phyloP scores from a whole-genome alignment of 2,113 vertebrate genomes.

The Etia nguti region DNA sequence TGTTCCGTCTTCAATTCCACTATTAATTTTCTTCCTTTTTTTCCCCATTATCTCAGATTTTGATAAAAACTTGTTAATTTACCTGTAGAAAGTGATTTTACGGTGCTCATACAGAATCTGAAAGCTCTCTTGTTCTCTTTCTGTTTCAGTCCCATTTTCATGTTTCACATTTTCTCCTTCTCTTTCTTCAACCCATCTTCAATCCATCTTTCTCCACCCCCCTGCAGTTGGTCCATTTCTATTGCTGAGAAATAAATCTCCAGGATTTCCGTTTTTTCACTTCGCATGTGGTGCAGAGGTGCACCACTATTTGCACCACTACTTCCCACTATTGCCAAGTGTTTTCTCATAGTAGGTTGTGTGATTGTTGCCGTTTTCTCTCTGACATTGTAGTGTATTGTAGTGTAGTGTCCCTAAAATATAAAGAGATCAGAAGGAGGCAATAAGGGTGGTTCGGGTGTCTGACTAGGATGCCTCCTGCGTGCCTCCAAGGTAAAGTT shows the following conservation, averaged over 20 bases:
- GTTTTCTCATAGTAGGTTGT: background rate
- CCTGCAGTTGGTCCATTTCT: background rate
- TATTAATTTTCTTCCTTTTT: background rate
- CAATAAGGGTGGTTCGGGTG: background rate
- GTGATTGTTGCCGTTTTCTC: background rate
- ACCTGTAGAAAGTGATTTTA: background rate
- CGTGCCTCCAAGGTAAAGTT: background rate
- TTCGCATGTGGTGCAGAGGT: background rate
- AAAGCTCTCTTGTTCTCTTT: background rate
- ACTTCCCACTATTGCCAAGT: background rate
- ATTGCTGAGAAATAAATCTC: background rate
- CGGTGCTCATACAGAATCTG: background rate
- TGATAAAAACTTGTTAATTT: background rate
- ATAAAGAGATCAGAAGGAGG: background rate
- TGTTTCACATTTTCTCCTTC: background rate
- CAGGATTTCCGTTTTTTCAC: background rate
- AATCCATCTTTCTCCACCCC: background rate
- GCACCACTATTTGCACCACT: background rate
- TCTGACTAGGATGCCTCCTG: background rate
- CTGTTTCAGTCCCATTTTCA: background rate
- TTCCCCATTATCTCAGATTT: background rate
- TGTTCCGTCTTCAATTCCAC: background rate
- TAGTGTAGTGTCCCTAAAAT: background rate
- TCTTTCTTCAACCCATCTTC: background rate
- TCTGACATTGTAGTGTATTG: background rate